Evolutionary conservation across 1,140 invertebrate species (phyloP).

Genomic region (Drosophila ercepeae): DNA sequence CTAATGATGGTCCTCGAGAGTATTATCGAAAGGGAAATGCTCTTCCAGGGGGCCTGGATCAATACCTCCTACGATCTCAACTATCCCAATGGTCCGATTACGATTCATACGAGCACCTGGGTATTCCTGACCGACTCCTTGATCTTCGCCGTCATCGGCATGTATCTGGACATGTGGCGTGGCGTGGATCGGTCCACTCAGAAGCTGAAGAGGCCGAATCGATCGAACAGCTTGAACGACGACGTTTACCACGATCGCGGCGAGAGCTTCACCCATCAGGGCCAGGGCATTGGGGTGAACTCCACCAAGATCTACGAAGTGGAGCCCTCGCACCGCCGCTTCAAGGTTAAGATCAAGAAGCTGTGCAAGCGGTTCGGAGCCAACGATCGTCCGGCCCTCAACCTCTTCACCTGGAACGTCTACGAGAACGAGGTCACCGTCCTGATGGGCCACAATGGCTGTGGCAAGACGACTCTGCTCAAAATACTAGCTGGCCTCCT

Average conservation of each 20-base stretch:
- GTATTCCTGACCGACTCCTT: constrained; percentile 16
- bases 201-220: constrained; percentile 4
- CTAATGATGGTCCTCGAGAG: constrained; percentile 25
- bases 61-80: constrained; percentile 9
- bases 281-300: constrained; percentile 34
- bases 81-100: constrained; percentile 1
- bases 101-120: constrained; percentile 8
- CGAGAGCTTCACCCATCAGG: constrained; percentile 21
- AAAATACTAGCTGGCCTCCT: constrained; percentile 90
- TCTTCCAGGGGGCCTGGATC: constrained; percentile 8
- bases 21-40: constrained; percentile 47
- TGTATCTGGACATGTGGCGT: constrained; percentile 65
- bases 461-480: constrained; percentile 93
- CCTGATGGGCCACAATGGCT: constrained; percentile 93
- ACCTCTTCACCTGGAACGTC: constrained; percentile 86
- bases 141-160: constrained; percentile 16
- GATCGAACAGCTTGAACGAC: constrained; percentile 1
- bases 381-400: constrained; percentile 84
- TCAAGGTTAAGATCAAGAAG: constrained; percentile 68
- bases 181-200: constrained; percentile 21
- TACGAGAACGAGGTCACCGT: constrained; percentile 87
- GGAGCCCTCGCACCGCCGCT: constrained; percentile 62
- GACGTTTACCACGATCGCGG: constrained; percentile 26
- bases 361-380: constrained; percentile 67
- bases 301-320: constrained; percentile 71